Evolutionary conservation across 2,113 vertebrate genomes (phyloP).

Genomic region (Coreoperca whiteheadi): DNA sequence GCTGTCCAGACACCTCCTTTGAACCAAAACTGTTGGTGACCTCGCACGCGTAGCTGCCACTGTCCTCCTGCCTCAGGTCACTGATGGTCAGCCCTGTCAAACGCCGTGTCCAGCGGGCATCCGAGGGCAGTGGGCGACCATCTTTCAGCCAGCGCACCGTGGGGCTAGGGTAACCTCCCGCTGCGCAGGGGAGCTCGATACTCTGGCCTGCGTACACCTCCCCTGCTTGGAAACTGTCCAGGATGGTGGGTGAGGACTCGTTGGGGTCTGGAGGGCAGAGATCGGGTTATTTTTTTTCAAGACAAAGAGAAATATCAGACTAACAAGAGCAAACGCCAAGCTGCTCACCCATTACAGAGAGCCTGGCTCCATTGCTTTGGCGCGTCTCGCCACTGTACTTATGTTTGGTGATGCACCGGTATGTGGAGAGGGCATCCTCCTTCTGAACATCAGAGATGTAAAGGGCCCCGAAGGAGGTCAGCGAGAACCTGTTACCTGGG

Average conservation of each 20-base stretch:
- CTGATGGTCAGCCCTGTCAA: conserved; percentile 94
- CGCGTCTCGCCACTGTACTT: conserved; percentile 98
- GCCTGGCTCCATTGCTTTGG: conserved; percentile 97
- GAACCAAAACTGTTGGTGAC: conserved; percentile 99
- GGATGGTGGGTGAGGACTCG: conserved; percentile 93
- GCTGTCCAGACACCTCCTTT: conserved; percentile 93
- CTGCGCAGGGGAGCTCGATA: conserved; percentile 94
- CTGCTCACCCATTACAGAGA: conserved; percentile 94
- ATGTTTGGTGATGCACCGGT: conserved; percentile 98
- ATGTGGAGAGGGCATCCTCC: conserved; percentile 98
- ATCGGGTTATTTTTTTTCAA: background rate
- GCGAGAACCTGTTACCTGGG: conserved; percentile 96
- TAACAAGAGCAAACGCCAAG: background rate
- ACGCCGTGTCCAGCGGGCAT: conserved; percentile 94
- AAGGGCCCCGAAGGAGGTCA: conserved; percentile 95
- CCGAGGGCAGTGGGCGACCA: conserved; percentile 91
- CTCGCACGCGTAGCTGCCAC: conserved; percentile 96
- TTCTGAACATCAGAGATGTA: conserved; percentile 99
- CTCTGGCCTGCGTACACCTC: conserved; percentile 90
- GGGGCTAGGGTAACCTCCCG: conserved; percentile 95
- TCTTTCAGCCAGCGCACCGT: conserved; percentile 97
- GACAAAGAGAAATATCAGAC: background rate
- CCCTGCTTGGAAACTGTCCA: conserved; percentile 95
- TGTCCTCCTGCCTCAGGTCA: conserved; percentile 94
- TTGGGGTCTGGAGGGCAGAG: conserved; percentile 86